Conservation (phyloP, 2,888 invertebrate genomes). For the Branchellion lobata region DNA sequence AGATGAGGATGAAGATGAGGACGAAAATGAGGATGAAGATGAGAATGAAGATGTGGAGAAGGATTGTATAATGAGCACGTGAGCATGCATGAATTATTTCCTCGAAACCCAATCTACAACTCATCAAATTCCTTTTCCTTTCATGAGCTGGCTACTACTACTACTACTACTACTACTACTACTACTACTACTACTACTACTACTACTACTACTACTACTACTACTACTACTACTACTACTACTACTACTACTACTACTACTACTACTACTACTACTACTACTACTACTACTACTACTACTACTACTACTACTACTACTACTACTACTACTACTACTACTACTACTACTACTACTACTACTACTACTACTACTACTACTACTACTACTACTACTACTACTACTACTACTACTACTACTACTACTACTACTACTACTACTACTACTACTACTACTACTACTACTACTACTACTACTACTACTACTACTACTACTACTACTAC, state of each 20-base stretch:
- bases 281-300: conserved; percentile 37
- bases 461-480: too few species aligned
- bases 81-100: too few species aligned
- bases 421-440: too few species aligned
- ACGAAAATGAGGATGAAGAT: too few species aligned
- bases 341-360: neutral
- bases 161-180: conserved; percentile 10
- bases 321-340: conserved; percentile 50
- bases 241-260: conserved; percentile 1
- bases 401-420: too few species aligned
- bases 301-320: neutral
- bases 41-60: too few species aligned
- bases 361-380: neutral
- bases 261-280: conserved; percentile 29
- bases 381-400: neutral
- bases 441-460: too few species aligned
- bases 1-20: too few species aligned
- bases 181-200: conserved; percentile 33
- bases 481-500: too few species aligned
- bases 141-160: neutral
- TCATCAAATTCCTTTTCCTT: neutral
- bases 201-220: conserved; percentile 28
- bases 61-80: too few species aligned
- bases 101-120: neutral
- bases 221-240: conserved; percentile 7